Conservation (phyloP, 2,113 vertebrate genomes). For the Fulica atra region DNA sequence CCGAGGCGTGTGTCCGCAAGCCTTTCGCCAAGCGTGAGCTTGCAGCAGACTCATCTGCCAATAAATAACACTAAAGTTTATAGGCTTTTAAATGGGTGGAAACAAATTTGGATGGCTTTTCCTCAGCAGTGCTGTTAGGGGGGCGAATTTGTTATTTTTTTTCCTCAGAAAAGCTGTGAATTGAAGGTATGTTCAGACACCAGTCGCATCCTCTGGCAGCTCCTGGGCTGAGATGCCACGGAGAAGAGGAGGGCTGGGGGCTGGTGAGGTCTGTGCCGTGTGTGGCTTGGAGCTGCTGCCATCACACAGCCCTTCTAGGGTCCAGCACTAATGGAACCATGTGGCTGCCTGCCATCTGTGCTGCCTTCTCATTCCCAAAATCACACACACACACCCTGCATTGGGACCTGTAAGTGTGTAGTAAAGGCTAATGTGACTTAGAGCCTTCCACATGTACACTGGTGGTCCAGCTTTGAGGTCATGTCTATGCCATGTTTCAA, state of each 20-base stretch:
- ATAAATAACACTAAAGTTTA: neutral
- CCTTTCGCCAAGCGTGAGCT: neutral
- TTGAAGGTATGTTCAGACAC: neutral
- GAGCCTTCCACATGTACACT: neutral
- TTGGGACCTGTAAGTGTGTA: neutral
- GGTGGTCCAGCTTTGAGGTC: neutral
- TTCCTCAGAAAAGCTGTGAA: neutral
- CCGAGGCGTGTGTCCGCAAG: fast-evolving
- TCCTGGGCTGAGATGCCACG: neutral
- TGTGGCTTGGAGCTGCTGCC: neutral
- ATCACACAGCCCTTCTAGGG: neutral
- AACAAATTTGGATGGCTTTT: neutral
- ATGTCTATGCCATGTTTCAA: fast-evolving
- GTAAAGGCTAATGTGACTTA: neutral
- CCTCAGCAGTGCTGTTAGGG: neutral
- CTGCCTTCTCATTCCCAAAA: neutral
- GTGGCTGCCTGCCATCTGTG: neutral
- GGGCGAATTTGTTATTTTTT: neutral
- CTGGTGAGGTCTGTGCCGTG: neutral
- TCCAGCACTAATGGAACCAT: fast-evolving
- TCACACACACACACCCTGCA: too few species aligned
- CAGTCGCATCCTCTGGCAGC: neutral
- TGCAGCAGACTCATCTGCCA: neutral
- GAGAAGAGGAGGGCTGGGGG: neutral
- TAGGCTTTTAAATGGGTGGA: neutral